Percentiles rank a stretch among this genome's conserved stretches.
phyloP scores from a whole-genome alignment of 2,888 invertebrate species.

The Tenthredo scrophulariae region DNA sequence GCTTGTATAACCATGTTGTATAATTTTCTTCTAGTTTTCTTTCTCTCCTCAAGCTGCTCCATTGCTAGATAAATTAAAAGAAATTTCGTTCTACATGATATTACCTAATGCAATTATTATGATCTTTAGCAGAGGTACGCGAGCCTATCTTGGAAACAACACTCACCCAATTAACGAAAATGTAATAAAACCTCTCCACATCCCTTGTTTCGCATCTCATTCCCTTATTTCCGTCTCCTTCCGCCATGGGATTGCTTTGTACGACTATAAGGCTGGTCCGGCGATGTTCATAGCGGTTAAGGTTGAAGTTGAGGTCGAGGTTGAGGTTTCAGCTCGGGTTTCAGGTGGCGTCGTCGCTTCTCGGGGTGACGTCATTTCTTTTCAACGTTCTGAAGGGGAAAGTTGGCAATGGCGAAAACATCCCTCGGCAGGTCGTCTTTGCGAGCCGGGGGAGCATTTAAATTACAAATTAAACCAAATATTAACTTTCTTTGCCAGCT shows the following conservation, averaged over 20 bases:
- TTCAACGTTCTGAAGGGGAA: constrained; percentile 34
- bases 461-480: constrained; percentile 53
- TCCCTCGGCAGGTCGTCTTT: constrained; percentile 37
- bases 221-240: background rate
- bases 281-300: constrained; percentile 19
- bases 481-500: constrained; percentile 49
- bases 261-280: background rate
- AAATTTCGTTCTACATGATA: background rate
- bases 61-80: background rate
- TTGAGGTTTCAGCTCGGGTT: background rate
- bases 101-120: constrained; percentile 26
- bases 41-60: background rate
- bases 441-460: constrained; percentile 46
- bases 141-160: constrained; percentile 23
- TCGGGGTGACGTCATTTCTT: constrained; percentile 42
- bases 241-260: constrained; percentile 31
- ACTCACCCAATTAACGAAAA: constrained; percentile 53
- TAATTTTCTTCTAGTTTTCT: background rate
- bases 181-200: constrained; percentile 47
- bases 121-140: background rate
- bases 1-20: background rate
- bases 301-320: constrained; percentile 3
- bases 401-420: constrained; percentile 45
- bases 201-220: constrained; percentile 38
- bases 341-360: background rate